Evolutionary conservation across 2,888 invertebrate species (phyloP).

Genomic region (Tholera decimalis): DNA sequence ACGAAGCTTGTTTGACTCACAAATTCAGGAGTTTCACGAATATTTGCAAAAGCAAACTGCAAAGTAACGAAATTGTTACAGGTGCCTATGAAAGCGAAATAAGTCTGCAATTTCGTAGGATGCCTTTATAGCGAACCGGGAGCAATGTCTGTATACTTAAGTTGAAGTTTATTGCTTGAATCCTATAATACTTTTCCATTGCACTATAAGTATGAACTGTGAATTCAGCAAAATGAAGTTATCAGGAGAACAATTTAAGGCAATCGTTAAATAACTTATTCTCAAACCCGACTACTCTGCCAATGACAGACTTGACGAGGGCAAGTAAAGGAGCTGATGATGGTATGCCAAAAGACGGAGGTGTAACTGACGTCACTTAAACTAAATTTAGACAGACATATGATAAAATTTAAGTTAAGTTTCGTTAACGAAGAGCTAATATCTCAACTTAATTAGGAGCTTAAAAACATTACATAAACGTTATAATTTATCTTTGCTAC

Average conservation of each 20-base stretch:
- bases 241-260: slow-evolving; percentile 31
- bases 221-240: slow-evolving; percentile 21
- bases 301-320: slow-evolving; percentile 70
- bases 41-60: slow-evolving; percentile 49
- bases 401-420: too few species aligned
- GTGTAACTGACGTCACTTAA: slow-evolving; percentile 49
- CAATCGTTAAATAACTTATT: slow-evolving; percentile 36
- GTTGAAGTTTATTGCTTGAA: slow-evolving; percentile 17
- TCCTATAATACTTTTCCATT: background rate
- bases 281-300: slow-evolving; percentile 54
- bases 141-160: slow-evolving; percentile 1
- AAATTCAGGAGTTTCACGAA: slow-evolving; percentile 50
- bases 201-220: background rate
- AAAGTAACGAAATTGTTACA: slow-evolving; percentile 49
- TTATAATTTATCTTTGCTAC: too few species aligned
- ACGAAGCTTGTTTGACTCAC: slow-evolving; percentile 48
- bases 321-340: slow-evolving; percentile 47
- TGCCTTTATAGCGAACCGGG: slow-evolving; percentile 15
- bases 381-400: slow-evolving; percentile 42
- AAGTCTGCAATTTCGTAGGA: slow-evolving; percentile 40
- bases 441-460: background rate
- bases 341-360: slow-evolving; percentile 26
- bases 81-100: slow-evolving; percentile 43
- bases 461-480: too few species aligned
- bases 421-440: slow-evolving; percentile 3